A percentile compares a stretch with the other conserved stretches of the same genome.
phyloP scores from a whole-genome alignment of 2,888 invertebrate species.

The Arctia plantaginis region DNA sequence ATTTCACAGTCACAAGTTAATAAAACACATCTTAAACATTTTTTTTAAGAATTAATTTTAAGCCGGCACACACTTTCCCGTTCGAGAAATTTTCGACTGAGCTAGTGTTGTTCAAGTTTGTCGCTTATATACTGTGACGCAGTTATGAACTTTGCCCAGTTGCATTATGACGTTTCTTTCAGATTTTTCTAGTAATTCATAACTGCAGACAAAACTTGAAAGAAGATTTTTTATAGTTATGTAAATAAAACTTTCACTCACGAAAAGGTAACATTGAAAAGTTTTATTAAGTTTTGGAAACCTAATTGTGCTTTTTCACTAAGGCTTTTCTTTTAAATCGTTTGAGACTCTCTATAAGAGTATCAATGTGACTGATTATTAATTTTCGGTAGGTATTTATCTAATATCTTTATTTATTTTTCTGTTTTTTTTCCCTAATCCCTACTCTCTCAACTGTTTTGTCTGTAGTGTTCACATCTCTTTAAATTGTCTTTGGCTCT shows the following conservation, averaged over 20 bases:
- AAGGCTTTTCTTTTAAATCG: too few relatives aligned
- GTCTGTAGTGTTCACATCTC: neutral
- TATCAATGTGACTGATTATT: too few relatives aligned
- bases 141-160: slow-evolving; percentile 21
- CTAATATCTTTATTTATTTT: too few relatives aligned
- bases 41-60: slow-evolving; percentile 21
- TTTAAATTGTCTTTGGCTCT: neutral
- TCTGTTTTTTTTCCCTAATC: too few relatives aligned
- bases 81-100: slow-evolving; percentile 35
- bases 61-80: slow-evolving; percentile 26
- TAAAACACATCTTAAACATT: slow-evolving; percentile 55
- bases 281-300: too few relatives aligned
- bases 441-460: too few relatives aligned
- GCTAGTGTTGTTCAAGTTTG: slow-evolving; percentile 32
- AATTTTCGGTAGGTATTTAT: too few relatives aligned
- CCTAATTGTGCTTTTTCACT: too few relatives aligned
- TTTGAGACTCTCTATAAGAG: too few relatives aligned
- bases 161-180: neutral
- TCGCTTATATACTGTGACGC: slow-evolving; percentile 29
- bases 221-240: neutral
- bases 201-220: neutral
- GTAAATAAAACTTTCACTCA: too few relatives aligned
- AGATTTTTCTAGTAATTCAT: neutral
- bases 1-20: slow-evolving; percentile 56
- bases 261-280: too few relatives aligned